Evolutionary conservation across 1,140 invertebrate genomes (phyloP).

Genomic region (Bathynomus jamesi): DNA sequence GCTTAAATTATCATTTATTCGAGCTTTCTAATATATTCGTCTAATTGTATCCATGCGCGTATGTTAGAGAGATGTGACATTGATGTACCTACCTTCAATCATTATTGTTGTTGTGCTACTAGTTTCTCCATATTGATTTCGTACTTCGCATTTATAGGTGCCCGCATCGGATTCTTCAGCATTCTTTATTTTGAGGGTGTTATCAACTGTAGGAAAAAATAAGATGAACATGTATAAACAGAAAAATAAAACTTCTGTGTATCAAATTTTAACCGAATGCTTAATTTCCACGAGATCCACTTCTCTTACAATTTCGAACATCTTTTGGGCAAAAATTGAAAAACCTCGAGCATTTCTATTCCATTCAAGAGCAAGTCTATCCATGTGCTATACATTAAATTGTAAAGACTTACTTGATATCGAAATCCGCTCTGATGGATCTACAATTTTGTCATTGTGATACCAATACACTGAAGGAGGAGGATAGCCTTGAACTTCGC

Average conservation of each 20-base stretch:
- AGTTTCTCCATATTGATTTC: neutral
- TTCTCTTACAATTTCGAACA: too few species aligned
- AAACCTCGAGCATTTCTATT: too few species aligned
- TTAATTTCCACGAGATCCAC: too few species aligned
- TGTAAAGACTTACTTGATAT: neutral
- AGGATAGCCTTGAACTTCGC: conserved; percentile 8
- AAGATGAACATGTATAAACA: neutral
- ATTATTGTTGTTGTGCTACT: neutral
- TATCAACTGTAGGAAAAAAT: neutral
- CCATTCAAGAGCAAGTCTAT: too few species aligned
- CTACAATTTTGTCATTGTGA: neutral
- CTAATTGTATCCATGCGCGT: too few species aligned
- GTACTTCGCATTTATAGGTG: neutral
- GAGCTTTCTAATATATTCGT: neutral
- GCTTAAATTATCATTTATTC: conserved; percentile 5
- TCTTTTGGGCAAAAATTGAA: too few species aligned
- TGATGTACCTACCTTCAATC: neutral
- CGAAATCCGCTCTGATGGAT: neutral
- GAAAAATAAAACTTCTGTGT: too few species aligned
- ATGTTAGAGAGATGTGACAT: too few species aligned
- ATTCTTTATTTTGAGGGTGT: neutral
- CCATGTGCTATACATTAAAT: too few species aligned
- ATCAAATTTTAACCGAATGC: too few species aligned
- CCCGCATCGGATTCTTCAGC: neutral
- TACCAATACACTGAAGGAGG: conserved; percentile 4